A percentile compares a stretch with the other conserved stretches of the same genome.
phyloP scores from a whole-genome alignment of 2,888 invertebrate genomes.

The Pandemis cinnamomeana region DNA sequence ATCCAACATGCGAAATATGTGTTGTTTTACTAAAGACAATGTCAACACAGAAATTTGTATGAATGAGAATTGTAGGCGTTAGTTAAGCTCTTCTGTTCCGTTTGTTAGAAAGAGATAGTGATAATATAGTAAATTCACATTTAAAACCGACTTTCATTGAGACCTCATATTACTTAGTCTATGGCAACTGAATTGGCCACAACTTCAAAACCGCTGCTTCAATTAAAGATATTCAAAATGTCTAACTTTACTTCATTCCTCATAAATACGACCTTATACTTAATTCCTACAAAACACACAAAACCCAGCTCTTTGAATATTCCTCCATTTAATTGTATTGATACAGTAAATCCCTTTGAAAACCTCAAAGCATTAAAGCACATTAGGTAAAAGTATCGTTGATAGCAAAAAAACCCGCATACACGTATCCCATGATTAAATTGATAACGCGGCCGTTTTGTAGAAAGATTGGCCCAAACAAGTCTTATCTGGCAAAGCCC shows the following conservation, averaged over 20 bases:
- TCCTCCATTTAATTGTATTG: slow-evolving; percentile 30
- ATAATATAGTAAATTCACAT: too few species aligned
- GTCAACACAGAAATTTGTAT: too few species aligned
- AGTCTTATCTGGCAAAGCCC: slow-evolving; percentile 72
- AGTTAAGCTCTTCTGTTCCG: too few species aligned
- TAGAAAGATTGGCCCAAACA: slow-evolving; percentile 68
- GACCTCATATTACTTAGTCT: too few species aligned
- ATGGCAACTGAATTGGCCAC: too few species aligned
- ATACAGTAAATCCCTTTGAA: slow-evolving; percentile 30
- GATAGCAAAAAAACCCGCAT: slow-evolving; percentile 49
- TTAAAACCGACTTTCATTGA: too few species aligned
- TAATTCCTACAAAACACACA: neutral
- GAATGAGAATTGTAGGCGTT: too few species aligned
- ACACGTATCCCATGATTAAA: slow-evolving; percentile 68
- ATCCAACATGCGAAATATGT: too few species aligned
- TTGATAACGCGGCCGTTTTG: slow-evolving; percentile 70
- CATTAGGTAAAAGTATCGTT: slow-evolving; percentile 36
- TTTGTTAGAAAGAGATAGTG: too few species aligned
- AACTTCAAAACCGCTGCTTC: too few species aligned
- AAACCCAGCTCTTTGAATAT: slow-evolving; percentile 9
- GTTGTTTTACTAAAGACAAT: too few species aligned
- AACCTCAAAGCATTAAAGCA: slow-evolving; percentile 35
- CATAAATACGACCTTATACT: neutral
- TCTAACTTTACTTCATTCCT: neutral
- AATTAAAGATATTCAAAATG: neutral